Base-by-base conservation (phyloP, 1,140 invertebrate species). In the Tetragonula clypearis region DNA sequence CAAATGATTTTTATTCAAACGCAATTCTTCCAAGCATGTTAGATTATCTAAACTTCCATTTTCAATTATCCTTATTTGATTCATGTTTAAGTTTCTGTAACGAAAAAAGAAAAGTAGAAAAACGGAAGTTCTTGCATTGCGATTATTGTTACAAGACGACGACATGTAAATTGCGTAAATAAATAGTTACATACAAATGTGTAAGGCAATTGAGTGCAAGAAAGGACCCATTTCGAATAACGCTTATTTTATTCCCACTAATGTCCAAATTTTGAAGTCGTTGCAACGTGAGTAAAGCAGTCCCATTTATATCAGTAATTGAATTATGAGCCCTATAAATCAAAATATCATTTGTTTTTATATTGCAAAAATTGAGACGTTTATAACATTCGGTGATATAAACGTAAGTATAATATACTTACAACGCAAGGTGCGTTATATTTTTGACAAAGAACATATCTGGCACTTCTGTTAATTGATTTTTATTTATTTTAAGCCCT, bases 1-100 rank as follows among this genome's bases (percentile, higher is more conserved):
- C 69, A 99, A 95, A 85, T 96, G 95, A 96, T 99, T 99, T 91
- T 97, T 97, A 89, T 97, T 98, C 75, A 99, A 93, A 91, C 97
- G 97, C 80, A 99, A 94, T 86, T 97, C 96, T 79, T 96, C 96
- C 30, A 99, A 95, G 35, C 95, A 95, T 17, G 96, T 96, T n/a
- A 99, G 93, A 93, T 97, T 97, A 86, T 96, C 96, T 86, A 98
- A 96, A 76, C 96, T 96, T 68, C 96, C 96, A 85, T 96, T 96
- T 90, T 97, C 96, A 56, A 99, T 96, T 19, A 94, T 93, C 80
- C 95, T 95, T 82, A 99, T 97, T 79, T 96, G 95, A 95, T 98
- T 98, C 88, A 95, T 96, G 92, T 97, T 98, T 86, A 98, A 94
- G 93, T 97, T 97, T 91, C 96, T 97, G 91, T 71, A 92, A 35